phyloP scores from a whole-genome alignment of 2,888 invertebrate genomes.

The Phymatocera aterrima region DNA sequence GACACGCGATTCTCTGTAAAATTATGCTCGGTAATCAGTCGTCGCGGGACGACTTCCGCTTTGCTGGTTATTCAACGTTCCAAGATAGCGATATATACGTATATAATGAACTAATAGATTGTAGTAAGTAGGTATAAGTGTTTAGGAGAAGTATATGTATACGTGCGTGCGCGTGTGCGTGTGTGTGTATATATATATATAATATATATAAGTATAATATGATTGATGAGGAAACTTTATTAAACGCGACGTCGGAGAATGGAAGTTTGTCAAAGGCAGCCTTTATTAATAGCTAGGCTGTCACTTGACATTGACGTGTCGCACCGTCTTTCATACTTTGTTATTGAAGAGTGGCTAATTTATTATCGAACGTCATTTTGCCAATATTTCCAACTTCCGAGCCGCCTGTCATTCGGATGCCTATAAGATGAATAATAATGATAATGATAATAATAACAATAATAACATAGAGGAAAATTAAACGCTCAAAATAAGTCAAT shows the following conservation, averaged over 20 bases:
- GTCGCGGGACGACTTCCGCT: neutral
- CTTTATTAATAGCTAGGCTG: slow-evolving; percentile 50
- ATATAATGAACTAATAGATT: neutral
- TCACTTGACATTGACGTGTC: slow-evolving; percentile 46
- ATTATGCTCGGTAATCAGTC: no score
- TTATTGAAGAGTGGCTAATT: slow-evolving; percentile 39
- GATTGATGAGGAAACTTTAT: slow-evolving; percentile 47
- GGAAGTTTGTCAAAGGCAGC: slow-evolving; percentile 48
- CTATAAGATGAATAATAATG: neutral
- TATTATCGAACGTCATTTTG: slow-evolving; percentile 43
- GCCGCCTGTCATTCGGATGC: slow-evolving; percentile 3
- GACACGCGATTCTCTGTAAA: no score
- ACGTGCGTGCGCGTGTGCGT: neutral
- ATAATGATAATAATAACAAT: no score
- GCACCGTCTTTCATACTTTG: slow-evolving; percentile 39
- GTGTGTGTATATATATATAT: no score
- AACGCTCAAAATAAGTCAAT: neutral
- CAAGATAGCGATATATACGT: neutral
- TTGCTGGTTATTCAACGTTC: neutral
- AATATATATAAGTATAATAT: slow-evolving; percentile 37
- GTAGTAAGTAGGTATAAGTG: no score
- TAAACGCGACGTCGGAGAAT: slow-evolving; percentile 44
- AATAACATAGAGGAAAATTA: no score
- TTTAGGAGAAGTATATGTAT: no score
- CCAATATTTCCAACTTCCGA: slow-evolving; percentile 26